Percentiles rank a stretch among this genome's conserved stretches.
Conservation (phyloP, 2,888 invertebrate genomes). For the Leucoptera coffeella region DNA sequence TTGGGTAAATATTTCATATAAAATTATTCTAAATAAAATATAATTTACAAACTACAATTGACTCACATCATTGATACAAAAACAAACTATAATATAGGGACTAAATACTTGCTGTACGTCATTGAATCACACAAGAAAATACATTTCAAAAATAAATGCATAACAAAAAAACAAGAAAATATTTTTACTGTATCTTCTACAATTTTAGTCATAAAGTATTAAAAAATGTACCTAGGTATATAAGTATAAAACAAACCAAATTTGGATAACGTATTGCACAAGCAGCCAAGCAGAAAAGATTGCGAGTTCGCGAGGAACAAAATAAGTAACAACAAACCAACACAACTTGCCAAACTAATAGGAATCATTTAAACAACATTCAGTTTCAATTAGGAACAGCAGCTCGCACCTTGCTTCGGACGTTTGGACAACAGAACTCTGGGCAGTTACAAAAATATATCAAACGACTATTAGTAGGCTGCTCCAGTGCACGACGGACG, state of each 20-base stretch:
- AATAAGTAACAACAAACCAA: constrained; percentile 46
- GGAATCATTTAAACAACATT: constrained; percentile 3
- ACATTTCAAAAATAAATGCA: constrained; percentile 48
- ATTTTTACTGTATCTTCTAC: constrained; percentile 49
- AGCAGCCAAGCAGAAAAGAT: constrained; percentile 35
- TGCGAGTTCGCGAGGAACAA: constrained; percentile 34
- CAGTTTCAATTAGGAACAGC: too few relatives aligned
- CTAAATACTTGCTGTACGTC: constrained; percentile 21
- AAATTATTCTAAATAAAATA: constrained; percentile 41
- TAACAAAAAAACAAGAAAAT: constrained; percentile 30
- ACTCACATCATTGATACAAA: constrained; percentile 45
- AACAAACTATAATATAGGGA: too few relatives aligned
- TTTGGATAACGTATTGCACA: constrained; percentile 51
- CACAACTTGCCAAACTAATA: constrained; percentile 24
- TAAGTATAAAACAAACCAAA: constrained; percentile 13
- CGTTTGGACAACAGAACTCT: too few relatives aligned
- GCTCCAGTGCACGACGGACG: too few relatives aligned
- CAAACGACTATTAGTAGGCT: too few relatives aligned
- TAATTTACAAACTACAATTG: constrained; percentile 45
- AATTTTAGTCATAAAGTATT: background rate
- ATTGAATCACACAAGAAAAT: constrained; percentile 35
- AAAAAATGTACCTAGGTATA: background rate
- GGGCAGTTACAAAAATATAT: too few relatives aligned
- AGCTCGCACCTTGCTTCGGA: too few relatives aligned
- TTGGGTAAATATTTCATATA: constrained; percentile 34